Evolutionary conservation across 1,140 invertebrate genomes (phyloP).

Genomic region (Diploscapter pachys): DNA sequence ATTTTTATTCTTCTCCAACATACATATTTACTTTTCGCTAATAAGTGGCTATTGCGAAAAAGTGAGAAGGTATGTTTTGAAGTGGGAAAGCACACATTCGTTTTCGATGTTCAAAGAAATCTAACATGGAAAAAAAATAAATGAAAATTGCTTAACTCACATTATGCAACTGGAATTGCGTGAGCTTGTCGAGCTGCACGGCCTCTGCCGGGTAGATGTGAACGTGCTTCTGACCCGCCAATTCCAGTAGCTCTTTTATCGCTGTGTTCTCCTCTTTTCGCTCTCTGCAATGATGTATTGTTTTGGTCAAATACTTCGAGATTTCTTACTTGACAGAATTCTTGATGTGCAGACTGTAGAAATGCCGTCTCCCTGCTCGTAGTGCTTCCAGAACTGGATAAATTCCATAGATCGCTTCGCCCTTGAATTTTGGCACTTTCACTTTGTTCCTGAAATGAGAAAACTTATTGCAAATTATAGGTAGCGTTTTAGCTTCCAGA

Average conservation of each 20-base stretch:
- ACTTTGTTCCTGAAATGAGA: background rate
- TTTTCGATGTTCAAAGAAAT: background rate
- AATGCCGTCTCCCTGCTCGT: slow-evolving; percentile 12
- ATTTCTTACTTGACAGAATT: slow-evolving; percentile 11
- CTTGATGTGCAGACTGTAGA: slow-evolving; percentile 22
- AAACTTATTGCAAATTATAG: too few species aligned
- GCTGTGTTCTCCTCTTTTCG: background rate
- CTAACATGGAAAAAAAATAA: background rate
- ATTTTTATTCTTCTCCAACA: background rate
- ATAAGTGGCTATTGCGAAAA: too few species aligned
- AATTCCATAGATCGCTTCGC: slow-evolving; percentile 25
- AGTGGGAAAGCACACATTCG: background rate
- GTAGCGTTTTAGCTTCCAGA: too few species aligned
- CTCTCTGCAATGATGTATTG: slow-evolving; percentile 1
- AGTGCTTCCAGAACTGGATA: slow-evolving; percentile 20
- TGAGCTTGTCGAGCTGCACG: slow-evolving; percentile 22
- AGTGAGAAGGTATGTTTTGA: background rate
- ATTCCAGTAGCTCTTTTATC: slow-evolving; percentile 4
- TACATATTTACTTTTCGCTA: too few species aligned
- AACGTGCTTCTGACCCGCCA: slow-evolving; percentile 2
- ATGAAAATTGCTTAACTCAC: background rate
- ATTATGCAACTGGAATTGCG: slow-evolving; percentile 26
- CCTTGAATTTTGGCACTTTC: slow-evolving; percentile 16
- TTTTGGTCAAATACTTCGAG: background rate
- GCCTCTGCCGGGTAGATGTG: background rate